A percentile compares a stretch with the other conserved stretches of the same genome.
phyloP scores from a whole-genome alignment of 2,797 vertebrate species.

The Epinephelus coioides region DNA sequence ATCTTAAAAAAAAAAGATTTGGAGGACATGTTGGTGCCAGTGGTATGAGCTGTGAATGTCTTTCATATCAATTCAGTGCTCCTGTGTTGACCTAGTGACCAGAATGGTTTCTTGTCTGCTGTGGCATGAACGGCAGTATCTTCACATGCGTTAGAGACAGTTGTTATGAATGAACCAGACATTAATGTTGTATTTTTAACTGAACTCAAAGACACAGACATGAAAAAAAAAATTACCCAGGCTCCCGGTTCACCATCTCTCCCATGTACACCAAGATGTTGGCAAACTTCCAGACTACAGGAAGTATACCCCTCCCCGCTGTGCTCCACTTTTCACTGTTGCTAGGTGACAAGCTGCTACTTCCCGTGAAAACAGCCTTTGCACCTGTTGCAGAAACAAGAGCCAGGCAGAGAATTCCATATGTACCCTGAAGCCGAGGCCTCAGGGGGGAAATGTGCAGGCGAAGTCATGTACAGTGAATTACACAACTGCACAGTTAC shows the following conservation, averaged over 20 bases:
- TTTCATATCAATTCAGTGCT: conserved; percentile 17
- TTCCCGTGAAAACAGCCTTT: conserved; percentile 69
- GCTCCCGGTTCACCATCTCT: conserved; percentile 41
- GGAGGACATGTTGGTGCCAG: conserved; percentile 21
- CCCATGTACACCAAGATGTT: conserved; percentile 50
- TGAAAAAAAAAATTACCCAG: not conserved
- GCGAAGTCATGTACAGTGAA: conserved; percentile 25
- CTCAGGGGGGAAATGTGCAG: conserved; percentile 3
- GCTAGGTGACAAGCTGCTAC: conserved; percentile 66
- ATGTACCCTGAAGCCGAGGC: conserved; percentile 43
- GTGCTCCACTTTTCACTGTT: conserved; percentile 68
- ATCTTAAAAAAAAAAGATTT: conserved; percentile 7
- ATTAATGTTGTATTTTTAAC: conserved; percentile 1
- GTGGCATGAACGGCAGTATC: not conserved
- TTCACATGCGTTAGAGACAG: conserved; percentile 18
- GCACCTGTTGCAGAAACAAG: conserved; percentile 76
- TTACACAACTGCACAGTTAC: conserved; percentile 24
- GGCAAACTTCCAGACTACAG: conserved; percentile 62
- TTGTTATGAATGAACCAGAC: conserved; percentile 12
- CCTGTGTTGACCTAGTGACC: conserved; percentile 37
- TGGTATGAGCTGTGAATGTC: not conserved
- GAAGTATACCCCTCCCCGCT: conserved; percentile 50
- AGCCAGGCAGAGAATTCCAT: conserved; percentile 59
- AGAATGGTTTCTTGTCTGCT: not conserved
- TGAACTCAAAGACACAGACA: not conserved